These are phyloP conservation scores for Atrichornis clamosus DNA, from an alignment of 2,113 vertebrate species.

Conservation along the genomic window DNA sequence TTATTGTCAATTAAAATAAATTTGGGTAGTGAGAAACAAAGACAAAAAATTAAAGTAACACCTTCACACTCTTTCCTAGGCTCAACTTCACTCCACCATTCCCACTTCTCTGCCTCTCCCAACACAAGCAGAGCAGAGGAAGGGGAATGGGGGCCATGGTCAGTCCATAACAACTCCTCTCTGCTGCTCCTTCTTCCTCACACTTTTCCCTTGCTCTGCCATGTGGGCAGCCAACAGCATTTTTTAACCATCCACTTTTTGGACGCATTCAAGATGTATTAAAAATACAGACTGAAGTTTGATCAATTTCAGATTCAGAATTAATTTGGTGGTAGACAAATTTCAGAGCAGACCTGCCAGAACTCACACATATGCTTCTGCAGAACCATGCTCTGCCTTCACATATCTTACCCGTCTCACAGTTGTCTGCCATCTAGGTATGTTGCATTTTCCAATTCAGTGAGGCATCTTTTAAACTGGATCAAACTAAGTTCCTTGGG, in stretches of 20 bases:
- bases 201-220: background rate
- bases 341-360: background rate
- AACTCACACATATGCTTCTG: background rate
- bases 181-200: background rate
- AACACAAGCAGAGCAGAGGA: accelerated
- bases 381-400: background rate
- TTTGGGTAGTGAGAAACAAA: background rate
- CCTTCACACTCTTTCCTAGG: background rate
- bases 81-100: background rate
- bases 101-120: background rate
- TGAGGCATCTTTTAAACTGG: background rate
- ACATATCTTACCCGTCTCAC: background rate
- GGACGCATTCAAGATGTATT: background rate
- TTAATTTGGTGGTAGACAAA: background rate
- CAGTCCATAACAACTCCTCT: background rate
- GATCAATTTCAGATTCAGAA: background rate
- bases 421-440: background rate
- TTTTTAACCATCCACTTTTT: background rate
- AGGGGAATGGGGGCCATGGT: too few relatives aligned
- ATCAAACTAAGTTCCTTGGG: background rate
- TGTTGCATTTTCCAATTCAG: background rate
- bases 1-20: background rate
- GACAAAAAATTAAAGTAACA: background rate
- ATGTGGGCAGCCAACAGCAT: background rate
- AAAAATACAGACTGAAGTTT: background rate